A percentile compares a stretch with the other conserved stretches of the same genome.
phyloP scores from a whole-genome alignment of 2,888 invertebrate genomes.

The Yponomeuta evonymella region DNA sequence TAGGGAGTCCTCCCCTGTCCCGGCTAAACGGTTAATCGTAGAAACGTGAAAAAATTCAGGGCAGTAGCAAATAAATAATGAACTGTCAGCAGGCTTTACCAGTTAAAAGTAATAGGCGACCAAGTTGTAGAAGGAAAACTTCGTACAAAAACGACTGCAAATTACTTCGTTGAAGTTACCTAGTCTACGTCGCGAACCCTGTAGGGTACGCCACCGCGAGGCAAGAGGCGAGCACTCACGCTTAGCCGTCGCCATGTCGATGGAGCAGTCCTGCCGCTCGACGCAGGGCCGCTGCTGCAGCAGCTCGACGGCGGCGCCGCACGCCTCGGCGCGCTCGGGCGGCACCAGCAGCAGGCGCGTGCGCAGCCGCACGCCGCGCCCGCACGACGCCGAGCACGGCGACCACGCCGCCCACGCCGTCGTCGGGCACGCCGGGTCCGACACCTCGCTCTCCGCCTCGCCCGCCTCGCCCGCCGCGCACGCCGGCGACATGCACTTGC shows the following conservation, averaged over 20 bases:
- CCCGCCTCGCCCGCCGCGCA: slow-evolving; percentile 55
- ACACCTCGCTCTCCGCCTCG: slow-evolving; percentile 60
- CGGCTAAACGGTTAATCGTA: no score
- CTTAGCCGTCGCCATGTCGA: slow-evolving; percentile 86
- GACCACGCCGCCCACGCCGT: slow-evolving; percentile 95
- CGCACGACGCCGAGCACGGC: slow-evolving; percentile 92
- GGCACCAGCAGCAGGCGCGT: slow-evolving; percentile 82
- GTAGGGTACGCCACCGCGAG: no score
- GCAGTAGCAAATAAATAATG: no score
- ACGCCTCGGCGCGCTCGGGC: slow-evolving; percentile 79
- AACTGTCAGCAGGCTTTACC: no score
- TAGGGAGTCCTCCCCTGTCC: no score
- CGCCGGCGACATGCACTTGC: slow-evolving; percentile 85
- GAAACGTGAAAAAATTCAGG: no score
- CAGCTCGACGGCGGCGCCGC: slow-evolving; percentile 81
- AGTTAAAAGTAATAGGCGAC: no score
- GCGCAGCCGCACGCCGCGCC: slow-evolving; percentile 83
- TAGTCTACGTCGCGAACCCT: no score
- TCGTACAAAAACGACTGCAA: no score
- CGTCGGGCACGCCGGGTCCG: slow-evolving; percentile 84
- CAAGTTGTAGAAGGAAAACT: no score
- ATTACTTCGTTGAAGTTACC: no score
- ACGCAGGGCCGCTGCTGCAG: slow-evolving; percentile 85
- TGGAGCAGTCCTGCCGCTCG: slow-evolving; percentile 80
- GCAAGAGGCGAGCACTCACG: slow-evolving; percentile 59